Evolutionary conservation across 2,113 vertebrate species (phyloP), one percentile per base, ranked within the genome.

Genomic region (Motacilla alba): DNA sequence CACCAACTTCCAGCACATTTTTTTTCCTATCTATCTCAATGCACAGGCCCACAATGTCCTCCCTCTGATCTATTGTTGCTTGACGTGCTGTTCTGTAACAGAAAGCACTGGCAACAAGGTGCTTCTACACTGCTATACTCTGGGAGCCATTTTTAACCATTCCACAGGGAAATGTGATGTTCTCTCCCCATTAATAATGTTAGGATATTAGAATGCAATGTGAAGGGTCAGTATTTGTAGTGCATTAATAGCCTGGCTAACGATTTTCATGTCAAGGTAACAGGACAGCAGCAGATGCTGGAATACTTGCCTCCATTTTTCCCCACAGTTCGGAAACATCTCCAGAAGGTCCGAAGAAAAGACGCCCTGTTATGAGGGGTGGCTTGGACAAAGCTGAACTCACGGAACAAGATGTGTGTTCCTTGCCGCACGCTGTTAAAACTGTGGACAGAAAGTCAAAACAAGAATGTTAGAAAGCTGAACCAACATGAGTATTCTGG

Each of bases 321-420:
- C 67, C 99, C 99, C 47, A 99, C 99, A 47, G 99, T 99, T 90
- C 99, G 98, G 98, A 99, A 99, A 95, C 99, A 99, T 68, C 98
- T 99, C 99, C 99, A 99, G 98, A 99, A 99, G 87, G 98, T 98
- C 68, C 98, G 98, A 93, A 99, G 98, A 96, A 99, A 99, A 35
- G 99, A 99, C 0, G 97, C 98, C 80, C 99, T 98, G 83, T 99
- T 99, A 70, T 99, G 99, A 43, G 99, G 98, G 11, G 99, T 99
- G 44, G 98, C 99, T 94, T 98, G 98, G 86, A 99, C 98, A 97
- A 99, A 99, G 98, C 92, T 98, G 95, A 99, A 99, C 85, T 99
- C 99, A 56, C 99, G 98, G 97, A 99, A 99, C 87, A 99, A 98
- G 96, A 99, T 93, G 83, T 99, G 99, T 93, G 99, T 99, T 93